Base-by-base conservation (phyloP, 2,113 vertebrate genomes). In the Condylura cristata region DNA sequence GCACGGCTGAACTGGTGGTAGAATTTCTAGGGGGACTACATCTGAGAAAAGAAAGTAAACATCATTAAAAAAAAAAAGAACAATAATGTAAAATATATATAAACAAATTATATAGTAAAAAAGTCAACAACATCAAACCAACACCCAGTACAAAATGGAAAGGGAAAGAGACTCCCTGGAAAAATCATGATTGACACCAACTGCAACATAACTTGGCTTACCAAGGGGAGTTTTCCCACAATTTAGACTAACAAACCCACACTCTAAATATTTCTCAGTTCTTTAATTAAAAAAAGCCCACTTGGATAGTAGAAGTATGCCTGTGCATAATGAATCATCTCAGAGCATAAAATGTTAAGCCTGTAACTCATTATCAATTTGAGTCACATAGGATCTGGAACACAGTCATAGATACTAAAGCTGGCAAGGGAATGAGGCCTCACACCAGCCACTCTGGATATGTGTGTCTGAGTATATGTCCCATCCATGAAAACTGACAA, bases 281-380 rank as follows among this genome's bases (percentile, higher is more conserved):
- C 6, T 93, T 74, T 89, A 84, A 96, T 92, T 88, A 90, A 93
- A 96, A 90, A 85, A 94, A 95, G 71, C 71, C 84, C 89, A 71
- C 58, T 74, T 82, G 58, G 39, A 91, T 74, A 80, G 89, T 9
- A 81, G 89, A 93, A 93, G 63, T 85, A 76, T 76, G 74, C 83
- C 72, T 60, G 4, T 86, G 70, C 63, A 61, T 75, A 74, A 84
- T 80, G 61, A 93, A 17, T 96, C 93, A 91, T 65, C 44, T 65
- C 17, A 78, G 28, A 58, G 61, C 41, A 66, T 79, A 41, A 88
- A 56, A 95, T 94, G 88, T 82, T 82, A 96, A 92, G 63, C 87
- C 90, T 96, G 88, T 72, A 94, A 96, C 68, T 96, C 90, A 94
- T 96, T 93, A 95, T 94, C 93, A 81, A 66, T 87, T 93, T 88